Base-by-base conservation (phyloP, 2,113 vertebrate species). In the Microtus montanus region DNA sequence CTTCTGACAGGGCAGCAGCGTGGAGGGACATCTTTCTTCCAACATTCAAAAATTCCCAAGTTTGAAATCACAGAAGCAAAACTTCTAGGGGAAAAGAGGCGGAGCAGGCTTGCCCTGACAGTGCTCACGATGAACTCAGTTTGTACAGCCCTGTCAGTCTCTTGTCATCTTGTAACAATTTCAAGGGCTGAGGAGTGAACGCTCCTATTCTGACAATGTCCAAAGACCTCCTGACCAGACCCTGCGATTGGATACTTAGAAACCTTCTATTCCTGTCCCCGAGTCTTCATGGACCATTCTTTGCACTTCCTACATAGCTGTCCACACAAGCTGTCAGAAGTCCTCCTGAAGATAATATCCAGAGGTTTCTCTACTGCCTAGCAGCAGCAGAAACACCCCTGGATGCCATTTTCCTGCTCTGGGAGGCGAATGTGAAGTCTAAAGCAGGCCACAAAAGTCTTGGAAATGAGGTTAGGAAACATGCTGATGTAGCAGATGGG, bases 11-110 rank as follows among this genome's bases (percentile, higher is more conserved):
- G 20, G 12, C 19, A n/a, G 64, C 47, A 26, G 1, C 20, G 6
- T 4, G 3, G 15, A n/a, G 12, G 68, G 2, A n/a, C 47, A 44
- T 2, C 63, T 63, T 41, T 3, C 1, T 12, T 41, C 28, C 20
- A 35, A 20, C 73, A 5, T 24, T 26, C 19, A 9, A 20, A 70
- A 28, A 84, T 6, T 30, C 44, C 58, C 47, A 17, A 58, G 26
- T 58, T 10, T 82, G 30, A 73, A 89, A 44, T 35, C 49, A 33
- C 26, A 64, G 82, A 2, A 28, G 26, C 28, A 82, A 63, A 63
- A 15, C 47, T 68, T 61, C 90, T 28, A 15, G 44, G 4, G 49
- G 83, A 74, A 49, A 44, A 3, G 8, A 47, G 77, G 74, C 9
- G 3, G 1, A 10, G 35, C 47, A 63, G 63, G n/a, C 52, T 73